phyloP scores from a whole-genome alignment of 64 coral and sea anemone genomes.

The Porites australiensis region DNA sequence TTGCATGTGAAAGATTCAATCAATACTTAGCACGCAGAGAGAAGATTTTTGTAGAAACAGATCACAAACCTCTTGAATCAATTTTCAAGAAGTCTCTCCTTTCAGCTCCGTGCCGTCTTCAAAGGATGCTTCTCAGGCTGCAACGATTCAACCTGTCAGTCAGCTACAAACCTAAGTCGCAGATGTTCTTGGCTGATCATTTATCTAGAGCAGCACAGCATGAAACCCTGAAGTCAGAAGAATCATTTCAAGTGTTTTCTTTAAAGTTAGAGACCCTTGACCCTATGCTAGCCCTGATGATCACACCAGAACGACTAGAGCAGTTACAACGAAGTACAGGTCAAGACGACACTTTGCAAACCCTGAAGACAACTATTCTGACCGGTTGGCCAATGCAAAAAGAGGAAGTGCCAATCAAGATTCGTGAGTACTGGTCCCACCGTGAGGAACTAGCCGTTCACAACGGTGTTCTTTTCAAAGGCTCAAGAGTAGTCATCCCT shows the following conservation, averaged over 20 bases:
- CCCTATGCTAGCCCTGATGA: not conserved
- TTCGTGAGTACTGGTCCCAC: not conserved
- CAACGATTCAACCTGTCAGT: slow-evolving; percentile 5
- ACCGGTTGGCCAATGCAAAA: slow-evolving; percentile 1
- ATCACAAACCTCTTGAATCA: slow-evolving; percentile 37
- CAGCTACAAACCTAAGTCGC: not conserved
- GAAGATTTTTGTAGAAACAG: slow-evolving; percentile 36
- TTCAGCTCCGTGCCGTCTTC: slow-evolving; percentile 25
- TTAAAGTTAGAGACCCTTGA: slow-evolving; percentile 7
- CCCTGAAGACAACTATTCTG: not conserved
- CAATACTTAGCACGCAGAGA: slow-evolving; percentile 42
- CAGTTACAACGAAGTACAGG: not conserved
- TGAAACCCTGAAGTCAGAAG: not conserved
- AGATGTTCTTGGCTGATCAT: slow-evolving; percentile 15
- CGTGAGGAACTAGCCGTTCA: not conserved
- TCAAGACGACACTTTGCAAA: slow-evolving; percentile 2
- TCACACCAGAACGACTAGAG: not conserved
- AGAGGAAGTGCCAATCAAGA: not conserved
- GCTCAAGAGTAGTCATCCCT: not conserved
- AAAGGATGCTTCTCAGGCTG: not conserved
- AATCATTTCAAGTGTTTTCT: not conserved
- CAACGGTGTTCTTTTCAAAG: no score
- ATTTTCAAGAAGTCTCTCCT: slow-evolving; percentile 63
- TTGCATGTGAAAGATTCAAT: not conserved
- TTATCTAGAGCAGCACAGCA: slow-evolving; percentile 28